A percentile compares a stretch with the other conserved stretches of the same genome.
phyloP scores from a whole-genome alignment of 2,888 invertebrate genomes.

The Apodemia duryi region DNA sequence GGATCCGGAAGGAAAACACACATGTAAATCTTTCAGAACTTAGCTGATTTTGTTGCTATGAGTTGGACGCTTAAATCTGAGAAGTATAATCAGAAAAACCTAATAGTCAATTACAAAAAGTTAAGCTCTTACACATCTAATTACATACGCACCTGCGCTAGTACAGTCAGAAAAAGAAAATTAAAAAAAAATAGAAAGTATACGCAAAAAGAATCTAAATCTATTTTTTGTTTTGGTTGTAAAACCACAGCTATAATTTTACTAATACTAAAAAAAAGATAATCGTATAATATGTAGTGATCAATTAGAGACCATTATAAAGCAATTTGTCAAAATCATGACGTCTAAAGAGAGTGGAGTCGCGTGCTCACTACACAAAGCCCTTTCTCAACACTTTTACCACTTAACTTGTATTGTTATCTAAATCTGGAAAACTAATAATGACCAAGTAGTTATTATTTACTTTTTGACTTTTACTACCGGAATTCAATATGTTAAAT shows the following conservation, averaged over 20 bases:
- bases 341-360: conserved; percentile 47
- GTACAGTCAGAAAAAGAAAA: too few species aligned
- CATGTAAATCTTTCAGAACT: too few species aligned
- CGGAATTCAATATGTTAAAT: too few species aligned
- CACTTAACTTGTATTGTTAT: conserved; percentile 7
- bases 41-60: too few species aligned
- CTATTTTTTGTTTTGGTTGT: background rate
- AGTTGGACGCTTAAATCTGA: too few species aligned
- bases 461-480: background rate
- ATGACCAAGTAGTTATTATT: background rate
- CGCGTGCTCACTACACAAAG: conserved; percentile 41
- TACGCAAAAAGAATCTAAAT: background rate
- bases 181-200: background rate
- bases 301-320: conserved; percentile 59
- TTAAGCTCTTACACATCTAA: too few species aligned
- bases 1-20: too few species aligned
- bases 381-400: conserved; percentile 19
- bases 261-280: conserved; percentile 15
- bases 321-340: conserved; percentile 54
- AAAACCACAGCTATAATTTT: background rate
- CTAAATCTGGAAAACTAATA: background rate
- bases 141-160: too few species aligned
- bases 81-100: too few species aligned
- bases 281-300: conserved; percentile 15
- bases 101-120: too few species aligned